Percentiles rank a stretch among this genome's conserved stretches.
Evolutionary conservation across 2,888 invertebrate species (phyloP).

Genomic region (Labia minor): DNA sequence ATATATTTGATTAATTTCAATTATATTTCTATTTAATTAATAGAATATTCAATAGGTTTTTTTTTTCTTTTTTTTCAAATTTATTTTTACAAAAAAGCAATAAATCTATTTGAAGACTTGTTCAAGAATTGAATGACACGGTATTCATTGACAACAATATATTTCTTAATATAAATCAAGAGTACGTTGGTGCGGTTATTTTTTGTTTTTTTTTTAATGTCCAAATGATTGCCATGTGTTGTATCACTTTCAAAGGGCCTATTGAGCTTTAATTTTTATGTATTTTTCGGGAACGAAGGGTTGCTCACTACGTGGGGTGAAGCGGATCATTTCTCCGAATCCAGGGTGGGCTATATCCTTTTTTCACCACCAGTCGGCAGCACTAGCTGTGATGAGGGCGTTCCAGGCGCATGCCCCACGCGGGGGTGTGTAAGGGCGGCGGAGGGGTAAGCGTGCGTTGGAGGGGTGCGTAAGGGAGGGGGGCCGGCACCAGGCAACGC

Average conservation of each 20-base stretch:
- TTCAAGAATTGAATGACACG: no score
- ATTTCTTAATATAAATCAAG: no score
- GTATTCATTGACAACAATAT: no score
- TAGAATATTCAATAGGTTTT: neutral
- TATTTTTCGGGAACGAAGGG: neutral
- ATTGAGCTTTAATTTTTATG: conserved; percentile 3
- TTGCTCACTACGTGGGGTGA: conserved; percentile 2
- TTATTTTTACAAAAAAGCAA: neutral
- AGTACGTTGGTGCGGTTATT: no score
- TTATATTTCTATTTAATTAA: no score
- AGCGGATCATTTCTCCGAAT: neutral
- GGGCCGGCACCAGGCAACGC: conserved; percentile 28
- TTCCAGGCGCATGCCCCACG: conserved; percentile 25
- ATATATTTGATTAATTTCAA: no score
- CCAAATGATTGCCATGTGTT: neutral
- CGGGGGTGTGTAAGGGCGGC: conserved; percentile 14
- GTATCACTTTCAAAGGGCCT: neutral
- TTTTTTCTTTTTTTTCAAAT: neutral
- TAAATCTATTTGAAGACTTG: no score
- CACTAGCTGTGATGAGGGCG: conserved; percentile 39
- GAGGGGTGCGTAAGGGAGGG: conserved; percentile 33
- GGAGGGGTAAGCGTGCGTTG: conserved; percentile 26
- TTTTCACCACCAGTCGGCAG: conserved; percentile 37
- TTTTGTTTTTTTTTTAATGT: no score
- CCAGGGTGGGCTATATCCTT: conserved; percentile 32